Conservation (phyloP, 2,888 invertebrate species). For the Tineola bisselliella region DNA sequence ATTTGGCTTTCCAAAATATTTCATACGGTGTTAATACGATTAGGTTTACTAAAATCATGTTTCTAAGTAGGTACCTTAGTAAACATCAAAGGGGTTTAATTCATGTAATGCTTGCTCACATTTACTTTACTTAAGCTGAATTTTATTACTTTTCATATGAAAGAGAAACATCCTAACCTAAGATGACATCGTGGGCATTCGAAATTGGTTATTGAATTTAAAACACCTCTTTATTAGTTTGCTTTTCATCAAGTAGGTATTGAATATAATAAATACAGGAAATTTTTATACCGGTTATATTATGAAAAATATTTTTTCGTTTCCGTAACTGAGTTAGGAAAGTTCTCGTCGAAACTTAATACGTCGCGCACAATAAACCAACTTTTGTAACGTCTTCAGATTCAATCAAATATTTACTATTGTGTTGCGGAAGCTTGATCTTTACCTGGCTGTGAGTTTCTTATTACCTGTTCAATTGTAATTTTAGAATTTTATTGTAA, state of each 20-base stretch:
- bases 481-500: neutral
- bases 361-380: conserved; percentile 19
- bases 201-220: neutral
- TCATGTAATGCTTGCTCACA: conserved; percentile 24
- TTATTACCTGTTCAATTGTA: neutral
- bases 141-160: conserved; percentile 61
- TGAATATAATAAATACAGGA: neutral
- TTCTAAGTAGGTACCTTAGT: neutral
- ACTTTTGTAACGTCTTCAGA: conserved; percentile 17
- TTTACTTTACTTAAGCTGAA: conserved; percentile 57
- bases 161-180: conserved; percentile 62
- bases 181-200: conserved; percentile 18
- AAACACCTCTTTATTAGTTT: neutral
- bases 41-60: neutral
- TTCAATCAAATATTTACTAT: conserved; percentile 17
- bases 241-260: neutral
- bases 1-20: neutral
- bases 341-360: conserved; percentile 11
- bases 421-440: conserved; percentile 1
- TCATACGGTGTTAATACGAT: neutral
- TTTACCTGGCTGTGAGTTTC: neutral
- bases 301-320: neutral
- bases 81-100: neutral
- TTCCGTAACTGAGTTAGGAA: neutral
- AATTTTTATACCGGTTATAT: neutral